These are phyloP conservation scores for Callyntrura sp. DNA, from an alignment of 2,888 invertebrate species.

Conservation along the genomic window DNA sequence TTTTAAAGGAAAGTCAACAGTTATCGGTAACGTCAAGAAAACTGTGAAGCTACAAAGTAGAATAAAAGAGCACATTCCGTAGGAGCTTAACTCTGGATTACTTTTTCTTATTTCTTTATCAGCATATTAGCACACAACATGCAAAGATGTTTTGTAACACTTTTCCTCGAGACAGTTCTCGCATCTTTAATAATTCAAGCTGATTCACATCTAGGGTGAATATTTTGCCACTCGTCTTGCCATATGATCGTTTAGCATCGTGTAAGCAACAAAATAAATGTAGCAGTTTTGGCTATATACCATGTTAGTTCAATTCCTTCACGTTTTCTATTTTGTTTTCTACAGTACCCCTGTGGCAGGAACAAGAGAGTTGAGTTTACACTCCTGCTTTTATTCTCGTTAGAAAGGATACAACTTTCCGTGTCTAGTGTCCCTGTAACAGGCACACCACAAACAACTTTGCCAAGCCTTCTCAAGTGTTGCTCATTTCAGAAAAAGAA, in stretches of 20 bases:
- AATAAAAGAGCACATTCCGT: not conserved
- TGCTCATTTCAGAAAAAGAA: too few relatives aligned
- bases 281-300: not conserved
- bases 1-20: too few relatives aligned
- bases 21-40: not conserved
- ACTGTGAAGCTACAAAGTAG: not conserved
- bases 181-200: constrained; percentile 51
- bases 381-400: too few relatives aligned
- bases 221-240: constrained; percentile 48
- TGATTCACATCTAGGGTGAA: constrained; percentile 51
- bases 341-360: too few relatives aligned
- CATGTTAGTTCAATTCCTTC: not conserved
- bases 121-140: not conserved
- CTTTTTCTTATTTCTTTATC: not conserved
- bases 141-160: not conserved
- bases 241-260: constrained; percentile 43
- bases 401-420: too few relatives aligned
- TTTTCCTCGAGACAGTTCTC: constrained; percentile 46
- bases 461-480: too few relatives aligned
- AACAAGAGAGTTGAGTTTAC: not conserved
- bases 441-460: too few relatives aligned
- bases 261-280: not conserved
- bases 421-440: not conserved
- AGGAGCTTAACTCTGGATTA: not conserved
- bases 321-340: not conserved